Percentiles rank a stretch among this genome's conserved stretches.
Conservation (phyloP, 2,113 vertebrate genomes). For the Scomber japonicus region DNA sequence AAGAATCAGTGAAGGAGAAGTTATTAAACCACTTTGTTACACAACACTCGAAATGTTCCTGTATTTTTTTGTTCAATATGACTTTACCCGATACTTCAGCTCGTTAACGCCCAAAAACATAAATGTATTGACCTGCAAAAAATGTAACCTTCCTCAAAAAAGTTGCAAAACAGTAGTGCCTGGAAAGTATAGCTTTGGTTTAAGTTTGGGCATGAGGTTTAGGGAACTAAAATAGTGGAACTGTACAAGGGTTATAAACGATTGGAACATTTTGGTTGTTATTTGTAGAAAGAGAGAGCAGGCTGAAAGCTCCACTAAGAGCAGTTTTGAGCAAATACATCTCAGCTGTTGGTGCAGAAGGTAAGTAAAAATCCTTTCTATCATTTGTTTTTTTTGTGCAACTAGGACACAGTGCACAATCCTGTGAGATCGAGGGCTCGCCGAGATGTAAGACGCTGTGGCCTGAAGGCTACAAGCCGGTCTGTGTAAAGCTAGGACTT, state of each 20-base stretch:
- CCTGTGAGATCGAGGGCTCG: not conserved
- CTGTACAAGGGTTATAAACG: accelerated
- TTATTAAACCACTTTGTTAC: too few relatives aligned
- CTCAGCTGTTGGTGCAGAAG: not conserved
- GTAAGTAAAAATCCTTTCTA: constrained; percentile 1
- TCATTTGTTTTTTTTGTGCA: not conserved
- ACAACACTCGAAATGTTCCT: not conserved
- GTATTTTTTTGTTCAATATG: not conserved
- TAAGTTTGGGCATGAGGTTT: not conserved
- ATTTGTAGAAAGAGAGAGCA: not conserved
- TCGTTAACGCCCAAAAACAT: not conserved
- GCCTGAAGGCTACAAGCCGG: not conserved
- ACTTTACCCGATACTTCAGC: not conserved
- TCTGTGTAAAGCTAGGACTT: constrained; percentile 27
- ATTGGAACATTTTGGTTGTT: not conserved
- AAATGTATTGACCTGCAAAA: not conserved
- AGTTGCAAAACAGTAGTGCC: not conserved
- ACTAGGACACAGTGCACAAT: not conserved
- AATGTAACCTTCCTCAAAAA: not conserved
- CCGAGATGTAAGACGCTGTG: not conserved
- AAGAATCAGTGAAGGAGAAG: too few relatives aligned
- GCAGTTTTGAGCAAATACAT: not conserved
- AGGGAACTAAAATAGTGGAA: constrained; percentile 18
- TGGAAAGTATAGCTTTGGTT: not conserved
- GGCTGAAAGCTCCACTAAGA: not conserved